Percentiles rank a stretch among this genome's conserved stretches.
Evolutionary conservation across 2,888 invertebrate species (phyloP).

Genomic region (Sarcophaga carnaria): DNA sequence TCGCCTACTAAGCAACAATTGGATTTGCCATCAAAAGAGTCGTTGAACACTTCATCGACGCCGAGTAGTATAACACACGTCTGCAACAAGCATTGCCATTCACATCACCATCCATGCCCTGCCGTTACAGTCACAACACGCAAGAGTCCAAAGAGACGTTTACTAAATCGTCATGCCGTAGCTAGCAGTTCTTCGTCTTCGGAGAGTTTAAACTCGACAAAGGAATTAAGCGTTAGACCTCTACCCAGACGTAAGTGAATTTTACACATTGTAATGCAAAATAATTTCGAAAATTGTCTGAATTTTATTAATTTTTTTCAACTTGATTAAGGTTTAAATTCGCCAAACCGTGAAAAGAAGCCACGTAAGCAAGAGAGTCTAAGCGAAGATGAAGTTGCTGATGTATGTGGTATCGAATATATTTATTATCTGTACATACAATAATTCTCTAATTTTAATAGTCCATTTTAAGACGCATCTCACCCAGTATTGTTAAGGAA

Average conservation of each 20-base stretch:
- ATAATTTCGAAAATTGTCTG: not conserved
- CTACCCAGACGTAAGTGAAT: constrained; percentile 73
- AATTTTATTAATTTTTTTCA: not conserved
- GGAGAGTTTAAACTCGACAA: constrained; percentile 84
- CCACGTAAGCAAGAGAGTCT: constrained; percentile 81
- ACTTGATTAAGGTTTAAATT: constrained; percentile 72
- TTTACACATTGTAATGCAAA: not conserved
- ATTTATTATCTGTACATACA: not conserved
- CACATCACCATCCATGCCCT: constrained; percentile 76
- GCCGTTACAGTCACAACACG: constrained; percentile 82
- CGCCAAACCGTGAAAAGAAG: constrained; percentile 76
- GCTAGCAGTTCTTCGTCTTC: constrained; percentile 85
- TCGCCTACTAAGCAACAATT: constrained; percentile 83
- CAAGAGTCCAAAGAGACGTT: constrained; percentile 84
- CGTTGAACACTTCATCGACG: constrained; percentile 72
- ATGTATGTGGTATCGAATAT: constrained; percentile 78
- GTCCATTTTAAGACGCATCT: constrained; percentile 85
- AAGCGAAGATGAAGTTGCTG: constrained; percentile 83
- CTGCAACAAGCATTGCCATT: constrained; percentile 75
- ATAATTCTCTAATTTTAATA: constrained; percentile 73
- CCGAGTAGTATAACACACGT: constrained; percentile 70
- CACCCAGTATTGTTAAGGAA: constrained; percentile 84
- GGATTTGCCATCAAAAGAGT: constrained; percentile 84
- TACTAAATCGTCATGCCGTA: constrained; percentile 83
- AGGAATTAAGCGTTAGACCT: constrained; percentile 79